Conservation (phyloP, 2,113 vertebrate species). For the Corapipo altera region DNA sequence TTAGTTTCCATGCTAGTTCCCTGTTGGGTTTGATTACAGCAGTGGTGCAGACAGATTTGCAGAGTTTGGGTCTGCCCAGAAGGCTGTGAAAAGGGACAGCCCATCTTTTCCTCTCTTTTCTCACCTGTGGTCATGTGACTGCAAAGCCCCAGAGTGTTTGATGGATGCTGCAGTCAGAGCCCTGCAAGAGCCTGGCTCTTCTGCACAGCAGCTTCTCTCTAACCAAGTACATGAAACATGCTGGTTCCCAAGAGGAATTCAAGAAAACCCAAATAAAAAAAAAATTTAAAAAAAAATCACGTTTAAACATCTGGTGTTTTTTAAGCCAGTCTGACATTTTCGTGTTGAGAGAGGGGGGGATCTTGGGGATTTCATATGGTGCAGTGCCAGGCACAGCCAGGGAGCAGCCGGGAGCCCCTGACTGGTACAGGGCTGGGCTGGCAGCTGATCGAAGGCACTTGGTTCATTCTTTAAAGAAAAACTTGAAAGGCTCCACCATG, state of each 20-base stretch:
- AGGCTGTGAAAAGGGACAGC: background rate
- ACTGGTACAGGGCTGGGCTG: background rate
- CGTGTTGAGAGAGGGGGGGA: background rate
- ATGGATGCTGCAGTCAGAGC: background rate
- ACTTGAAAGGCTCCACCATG: background rate
- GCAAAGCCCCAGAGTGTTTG: background rate
- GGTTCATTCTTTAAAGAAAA: slow-evolving; percentile 10
- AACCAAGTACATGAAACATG: rapidly evolving
- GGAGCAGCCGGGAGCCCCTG: background rate
- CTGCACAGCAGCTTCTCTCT: background rate
- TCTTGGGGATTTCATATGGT: background rate
- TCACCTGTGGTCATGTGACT: background rate
- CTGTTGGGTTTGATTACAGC: background rate
- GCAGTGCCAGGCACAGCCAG: background rate
- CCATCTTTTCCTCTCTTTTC: background rate
- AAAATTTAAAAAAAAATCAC: background rate
- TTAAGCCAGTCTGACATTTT: background rate
- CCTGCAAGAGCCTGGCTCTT: background rate
- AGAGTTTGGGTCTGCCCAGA: background rate
- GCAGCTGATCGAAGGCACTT: slow-evolving; percentile 11
- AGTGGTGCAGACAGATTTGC: background rate
- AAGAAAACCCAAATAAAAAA: background rate
- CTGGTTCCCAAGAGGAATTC: background rate
- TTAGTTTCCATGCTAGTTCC: background rate
- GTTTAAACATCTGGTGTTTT: background rate